Evolutionary conservation across 2,113 vertebrate genomes (phyloP).

Genomic region (Procavia capensis): DNA sequence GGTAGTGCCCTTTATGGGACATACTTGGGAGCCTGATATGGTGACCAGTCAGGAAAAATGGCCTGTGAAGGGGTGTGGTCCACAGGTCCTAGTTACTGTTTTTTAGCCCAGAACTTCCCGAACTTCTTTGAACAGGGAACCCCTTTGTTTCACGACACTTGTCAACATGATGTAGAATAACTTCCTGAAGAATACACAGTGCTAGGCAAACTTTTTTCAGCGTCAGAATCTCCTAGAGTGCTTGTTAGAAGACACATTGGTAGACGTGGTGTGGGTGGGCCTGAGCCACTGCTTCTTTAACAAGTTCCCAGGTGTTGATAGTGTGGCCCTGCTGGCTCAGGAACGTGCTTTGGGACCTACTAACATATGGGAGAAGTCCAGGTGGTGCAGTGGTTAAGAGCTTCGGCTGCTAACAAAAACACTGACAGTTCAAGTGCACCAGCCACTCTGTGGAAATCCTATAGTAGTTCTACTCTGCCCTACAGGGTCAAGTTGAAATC

Average conservation of each 20-base stretch:
- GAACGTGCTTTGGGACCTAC: background rate
- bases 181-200: conserved; percentile 28
- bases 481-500: no score
- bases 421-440: no score
- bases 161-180: background rate
- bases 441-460: no score
- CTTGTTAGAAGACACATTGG: background rate
- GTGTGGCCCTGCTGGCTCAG: background rate
- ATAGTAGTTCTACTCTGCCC: no score
- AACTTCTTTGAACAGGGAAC: background rate
- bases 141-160: background rate
- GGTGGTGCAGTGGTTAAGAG: no score
- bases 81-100: background rate
- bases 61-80: background rate
- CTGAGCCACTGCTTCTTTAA: conserved; percentile 24
- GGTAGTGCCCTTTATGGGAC: background rate
- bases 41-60: conserved; percentile 11
- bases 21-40: background rate
- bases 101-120: conserved; percentile 23
- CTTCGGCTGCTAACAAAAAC: no score
- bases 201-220: background rate
- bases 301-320: background rate
- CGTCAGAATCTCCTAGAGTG: background rate
- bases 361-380: background rate
- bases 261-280: background rate